Evolutionary conservation across 2,888 invertebrate genomes (phyloP), one percentile per base, ranked within the genome.

Genomic region (Yponomeuta malinellus): DNA sequence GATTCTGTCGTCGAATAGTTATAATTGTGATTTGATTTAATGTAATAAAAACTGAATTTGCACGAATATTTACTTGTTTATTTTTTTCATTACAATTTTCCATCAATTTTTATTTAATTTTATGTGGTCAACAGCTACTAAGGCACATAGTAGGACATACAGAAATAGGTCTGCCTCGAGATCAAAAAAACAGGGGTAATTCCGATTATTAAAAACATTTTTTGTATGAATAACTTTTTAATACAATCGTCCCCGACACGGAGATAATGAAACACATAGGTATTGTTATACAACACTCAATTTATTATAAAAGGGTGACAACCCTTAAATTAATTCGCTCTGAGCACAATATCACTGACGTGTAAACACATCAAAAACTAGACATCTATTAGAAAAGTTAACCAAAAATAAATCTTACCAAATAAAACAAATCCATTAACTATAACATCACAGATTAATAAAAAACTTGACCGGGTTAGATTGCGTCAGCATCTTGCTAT

Each of bases 281-380:
- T 70, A 72, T 52, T 73, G 71, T 69, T 73, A 52, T 74, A 73
- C 74, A 76, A 74, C 75, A 78, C 71, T 79, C 75, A 75, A 75
- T 83, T 83, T 81, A 81, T 79, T 83, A 76, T 79, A 75, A 74
- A 71, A 78, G 82, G 80, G 78, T 78, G 79, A 71, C 74, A 79
- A 81, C 83, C 83, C 79, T 76, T 76, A 81, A 79, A 59, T 15
- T 78, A 83, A 23, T 63, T 81, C 78, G 79, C 80, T 85, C 84
- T 89, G 88, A 89, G 88, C 87, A 87, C 83, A 85, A 81, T 86
- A 88, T 88, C 87, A 88, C 86, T 81, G 83, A 86, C 81, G 84
- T 82, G 82, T 79, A 71, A 75, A 81, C 82, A 83, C 84, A 81
- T 82, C 82, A 75, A 75, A 80, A 73, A 77, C 72, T 76, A 77